Evolutionary conservation across 2,888 invertebrate species (phyloP).

Genomic region (Oligia strigilis): DNA sequence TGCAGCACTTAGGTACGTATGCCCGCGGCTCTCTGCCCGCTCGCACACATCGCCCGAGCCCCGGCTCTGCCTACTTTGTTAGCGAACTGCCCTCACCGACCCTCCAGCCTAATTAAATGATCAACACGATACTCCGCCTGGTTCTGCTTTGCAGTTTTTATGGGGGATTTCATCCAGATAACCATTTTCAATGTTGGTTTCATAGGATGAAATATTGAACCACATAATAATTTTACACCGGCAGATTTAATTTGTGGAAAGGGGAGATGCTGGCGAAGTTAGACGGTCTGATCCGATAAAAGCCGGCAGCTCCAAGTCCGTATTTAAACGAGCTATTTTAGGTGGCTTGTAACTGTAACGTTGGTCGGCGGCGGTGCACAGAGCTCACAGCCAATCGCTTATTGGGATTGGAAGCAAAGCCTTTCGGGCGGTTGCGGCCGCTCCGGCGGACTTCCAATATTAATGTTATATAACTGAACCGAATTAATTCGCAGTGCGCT

Average conservation of each 20-base stretch:
- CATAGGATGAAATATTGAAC: slow-evolving; percentile 52
- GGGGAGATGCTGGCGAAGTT: slow-evolving; percentile 68
- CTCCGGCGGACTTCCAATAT: slow-evolving; percentile 75
- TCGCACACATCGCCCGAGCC: slow-evolving; percentile 41
- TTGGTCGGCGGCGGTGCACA: slow-evolving; percentile 65
- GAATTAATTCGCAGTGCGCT: slow-evolving; percentile 76
- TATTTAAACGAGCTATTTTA: slow-evolving; percentile 82
- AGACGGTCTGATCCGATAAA: slow-evolving; percentile 83
- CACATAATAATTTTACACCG: slow-evolving; percentile 34
- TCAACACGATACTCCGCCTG: slow-evolving; percentile 69
- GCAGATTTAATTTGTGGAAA: slow-evolving; percentile 60
- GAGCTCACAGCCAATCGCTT: slow-evolving; percentile 77
- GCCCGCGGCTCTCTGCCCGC: slow-evolving; percentile 67
- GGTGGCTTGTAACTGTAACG: slow-evolving; percentile 69
- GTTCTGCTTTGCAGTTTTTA: slow-evolving; percentile 41
- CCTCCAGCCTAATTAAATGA: slow-evolving; percentile 78
- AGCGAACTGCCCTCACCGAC: slow-evolving; percentile 54
- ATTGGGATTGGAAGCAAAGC: slow-evolving; percentile 81
- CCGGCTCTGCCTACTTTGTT: slow-evolving; percentile 47
- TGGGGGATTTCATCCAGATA: slow-evolving; percentile 67
- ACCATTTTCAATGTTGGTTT: slow-evolving; percentile 26
- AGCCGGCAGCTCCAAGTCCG: slow-evolving; percentile 71
- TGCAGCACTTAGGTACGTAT: slow-evolving; percentile 69
- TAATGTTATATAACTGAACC: slow-evolving; percentile 80
- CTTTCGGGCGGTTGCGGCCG: slow-evolving; percentile 72